Evolutionary conservation across 2,797 vertebrate genomes (phyloP), one percentile per base, ranked within the genome.

Genomic region (Ibycter americanus): DNA sequence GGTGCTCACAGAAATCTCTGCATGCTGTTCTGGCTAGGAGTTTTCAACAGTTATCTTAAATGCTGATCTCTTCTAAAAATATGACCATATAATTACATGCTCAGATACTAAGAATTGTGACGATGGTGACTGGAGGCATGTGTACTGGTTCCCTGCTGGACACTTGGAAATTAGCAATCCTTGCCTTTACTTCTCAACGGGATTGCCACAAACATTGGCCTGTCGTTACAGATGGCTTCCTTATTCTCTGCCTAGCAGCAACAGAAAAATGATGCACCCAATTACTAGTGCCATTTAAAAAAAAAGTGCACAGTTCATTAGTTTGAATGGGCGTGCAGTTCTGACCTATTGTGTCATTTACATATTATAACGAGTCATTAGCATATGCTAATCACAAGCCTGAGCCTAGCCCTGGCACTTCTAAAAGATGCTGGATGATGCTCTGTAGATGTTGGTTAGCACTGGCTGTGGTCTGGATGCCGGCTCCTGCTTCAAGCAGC

Each of bases 101-200:
- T 93, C 86, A 63, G 83, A 96, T 91, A 94, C 77, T 95, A 90
- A 92, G 93, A 85, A 89, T 83, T 90, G 94, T 95, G 95, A 82
- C 4, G 23, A 66, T 93, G 91, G 90, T 94, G 90, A 96, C 96
- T 95, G 95, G 91, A 96, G 95, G 94, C 94, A 73, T 95, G 94
- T 93, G 71, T 92, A 82, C 90, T 77, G 83, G 77, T 93, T 97
- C 94, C 93, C 96, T 77, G 95, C 95, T 96, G 94, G 97, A 94
- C 96, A 87, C 90, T 96, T 95, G 93, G 90, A 96, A 97, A 96
- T 96, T 93, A 95, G 83, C 90, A 91, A 70, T 93, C 91, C 94
- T 96, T 96, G 93, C 96, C 95, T 96, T 96, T 90, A 86, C 93
- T 95, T 97, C 96, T 94, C 96, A 42, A 93, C 3, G 61, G 96